phyloP scores from a whole-genome alignment of 2,113 vertebrate species.

The Zosterops borbonicus region DNA sequence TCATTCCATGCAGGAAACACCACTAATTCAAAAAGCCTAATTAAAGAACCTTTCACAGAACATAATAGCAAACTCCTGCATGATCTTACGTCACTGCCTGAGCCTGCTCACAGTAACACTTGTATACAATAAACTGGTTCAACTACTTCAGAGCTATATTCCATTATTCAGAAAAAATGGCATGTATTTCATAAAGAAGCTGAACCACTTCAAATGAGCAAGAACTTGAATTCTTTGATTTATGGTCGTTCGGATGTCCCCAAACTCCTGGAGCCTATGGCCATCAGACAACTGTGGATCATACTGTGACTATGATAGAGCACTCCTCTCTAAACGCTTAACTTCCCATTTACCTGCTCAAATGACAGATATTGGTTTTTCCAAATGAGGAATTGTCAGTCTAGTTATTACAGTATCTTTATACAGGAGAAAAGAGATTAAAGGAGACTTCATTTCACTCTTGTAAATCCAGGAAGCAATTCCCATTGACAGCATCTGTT shows the following conservation, averaged over 20 bases:
- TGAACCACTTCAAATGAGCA: background rate
- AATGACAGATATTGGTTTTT: background rate
- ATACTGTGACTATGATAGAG: rapidly evolving
- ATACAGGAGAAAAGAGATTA: background rate
- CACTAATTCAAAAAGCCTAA: background rate
- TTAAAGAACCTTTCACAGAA: background rate
- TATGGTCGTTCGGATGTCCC: background rate
- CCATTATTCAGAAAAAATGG: background rate
- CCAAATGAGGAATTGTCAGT: background rate
- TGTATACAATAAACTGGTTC: background rate
- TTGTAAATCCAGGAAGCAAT: background rate
- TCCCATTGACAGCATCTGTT: background rate
- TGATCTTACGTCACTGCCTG: background rate
- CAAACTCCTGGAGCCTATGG: background rate
- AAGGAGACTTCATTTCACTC: background rate
- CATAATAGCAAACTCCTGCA: background rate
- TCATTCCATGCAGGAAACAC: background rate
- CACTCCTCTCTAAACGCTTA: background rate
- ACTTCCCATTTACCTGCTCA: background rate
- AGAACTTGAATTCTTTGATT: background rate
- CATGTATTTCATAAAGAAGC: background rate
- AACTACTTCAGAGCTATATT: background rate
- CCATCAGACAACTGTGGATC: background rate
- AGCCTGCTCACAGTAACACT: background rate
- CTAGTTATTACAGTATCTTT: background rate